Evolutionary conservation across 2,113 vertebrate genomes (phyloP).

Genomic region (Pagrus major): DNA sequence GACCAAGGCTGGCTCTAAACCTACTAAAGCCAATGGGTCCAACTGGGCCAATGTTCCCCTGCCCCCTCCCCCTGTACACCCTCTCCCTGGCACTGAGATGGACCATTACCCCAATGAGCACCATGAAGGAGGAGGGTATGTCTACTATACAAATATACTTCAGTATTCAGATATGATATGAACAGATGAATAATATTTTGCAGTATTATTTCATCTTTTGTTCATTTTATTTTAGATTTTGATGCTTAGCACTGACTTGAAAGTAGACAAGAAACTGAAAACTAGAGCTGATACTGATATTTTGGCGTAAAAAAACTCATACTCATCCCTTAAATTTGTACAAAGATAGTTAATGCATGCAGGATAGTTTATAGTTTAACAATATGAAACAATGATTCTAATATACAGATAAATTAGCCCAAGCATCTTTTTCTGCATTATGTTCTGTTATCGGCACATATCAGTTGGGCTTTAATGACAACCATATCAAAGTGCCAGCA

Average conservation of each 20-base stretch:
- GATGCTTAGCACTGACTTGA: not conserved
- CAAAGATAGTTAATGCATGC: too few species aligned
- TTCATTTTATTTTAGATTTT: conserved; percentile 6
- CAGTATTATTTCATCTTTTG: not conserved
- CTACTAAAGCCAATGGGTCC: conserved; percentile 93
- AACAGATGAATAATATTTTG: not conserved
- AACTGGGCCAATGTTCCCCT: conserved; percentile 96
- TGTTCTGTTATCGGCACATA: too few species aligned
- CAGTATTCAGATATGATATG: not conserved
- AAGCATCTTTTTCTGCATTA: too few species aligned
- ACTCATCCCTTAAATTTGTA: too few species aligned
- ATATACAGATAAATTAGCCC: too few species aligned
- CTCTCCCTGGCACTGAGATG: conserved; percentile 95
- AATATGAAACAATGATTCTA: too few species aligned
- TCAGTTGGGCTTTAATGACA: too few species aligned
- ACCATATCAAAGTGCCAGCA: too few species aligned
- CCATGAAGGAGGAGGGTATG: conserved; percentile 92
- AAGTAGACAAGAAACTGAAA: not conserved
- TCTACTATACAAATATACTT: not conserved
- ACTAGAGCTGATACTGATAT: too few species aligned
- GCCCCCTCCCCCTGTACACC: conserved; percentile 95
- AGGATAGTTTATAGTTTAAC: too few species aligned
- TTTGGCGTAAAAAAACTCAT: too few species aligned
- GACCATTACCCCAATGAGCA: conserved; percentile 93
- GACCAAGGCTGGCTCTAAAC: conserved; percentile 92